Conservation (phyloP, 2,888 invertebrate species). For the Xylota sylvarum region DNA sequence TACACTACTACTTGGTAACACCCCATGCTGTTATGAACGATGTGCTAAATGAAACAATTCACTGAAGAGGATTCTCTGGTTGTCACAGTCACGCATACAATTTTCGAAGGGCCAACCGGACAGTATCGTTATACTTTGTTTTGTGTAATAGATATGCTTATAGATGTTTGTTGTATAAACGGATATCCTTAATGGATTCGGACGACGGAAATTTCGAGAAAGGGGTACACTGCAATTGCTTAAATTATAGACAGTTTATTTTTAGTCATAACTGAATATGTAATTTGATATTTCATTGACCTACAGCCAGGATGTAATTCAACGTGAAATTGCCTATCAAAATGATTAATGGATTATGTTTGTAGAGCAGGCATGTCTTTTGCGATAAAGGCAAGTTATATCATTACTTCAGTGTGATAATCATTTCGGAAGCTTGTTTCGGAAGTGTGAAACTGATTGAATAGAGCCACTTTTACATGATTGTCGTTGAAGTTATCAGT, state of each 20-base stretch:
- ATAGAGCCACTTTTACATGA: no score
- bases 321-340: not conserved
- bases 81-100: conserved; percentile 17
- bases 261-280: not conserved
- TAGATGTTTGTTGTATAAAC: conserved; percentile 1
- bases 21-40: conserved; percentile 42
- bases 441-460: not conserved
- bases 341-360: conserved; percentile 11
- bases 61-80: conserved; percentile 15
- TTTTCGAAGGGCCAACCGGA: not conserved
- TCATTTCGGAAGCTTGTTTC: not conserved
- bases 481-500: no score
- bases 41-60: conserved; percentile 42
- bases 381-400: not conserved
- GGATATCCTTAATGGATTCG: conserved; percentile 34
- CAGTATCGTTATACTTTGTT: not conserved
- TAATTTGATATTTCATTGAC: not conserved
- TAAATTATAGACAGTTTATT: not conserved
- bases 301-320: not conserved
- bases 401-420: not conserved
- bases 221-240: not conserved
- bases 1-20: conserved; percentile 25
- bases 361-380: not conserved
- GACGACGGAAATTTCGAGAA: not conserved
- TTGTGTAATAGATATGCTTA: conserved; percentile 14